Percentiles rank a stretch among this genome's conserved stretches.
These are phyloP conservation scores for Callimorpha dominula DNA, from an alignment of 2,888 invertebrate species.

Conservation along the genomic window DNA sequence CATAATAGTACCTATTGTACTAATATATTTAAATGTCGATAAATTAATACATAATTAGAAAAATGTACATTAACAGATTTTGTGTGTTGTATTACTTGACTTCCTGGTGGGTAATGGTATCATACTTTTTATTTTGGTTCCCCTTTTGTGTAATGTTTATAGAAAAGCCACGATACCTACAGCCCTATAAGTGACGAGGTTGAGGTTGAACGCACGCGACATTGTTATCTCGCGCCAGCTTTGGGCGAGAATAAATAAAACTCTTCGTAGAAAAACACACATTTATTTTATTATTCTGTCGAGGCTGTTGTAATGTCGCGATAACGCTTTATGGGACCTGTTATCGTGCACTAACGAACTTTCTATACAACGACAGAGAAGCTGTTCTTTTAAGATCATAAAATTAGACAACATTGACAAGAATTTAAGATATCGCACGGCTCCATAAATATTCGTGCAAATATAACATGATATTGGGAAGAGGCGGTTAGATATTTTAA, in stretches of 20 bases:
- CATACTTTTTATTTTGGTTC: background rate
- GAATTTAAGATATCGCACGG: conserved; percentile 21
- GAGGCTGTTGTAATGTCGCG: conserved; percentile 72
- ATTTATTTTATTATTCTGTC: conserved; percentile 83
- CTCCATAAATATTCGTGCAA: conserved; percentile 31
- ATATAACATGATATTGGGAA: conserved; percentile 26
- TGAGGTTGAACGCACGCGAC: conserved; percentile 78
- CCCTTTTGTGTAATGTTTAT: background rate
- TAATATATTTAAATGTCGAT: too few relatives aligned
- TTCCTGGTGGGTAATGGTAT: background rate
- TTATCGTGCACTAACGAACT: conserved; percentile 78
- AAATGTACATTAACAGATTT: too few relatives aligned
- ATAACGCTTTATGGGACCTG: conserved; percentile 82
- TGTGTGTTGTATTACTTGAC: background rate
- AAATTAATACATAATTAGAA: too few relatives aligned
- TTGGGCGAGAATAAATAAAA: conserved; percentile 83
- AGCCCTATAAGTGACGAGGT: conserved; percentile 50
- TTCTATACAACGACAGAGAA: conserved; percentile 58
- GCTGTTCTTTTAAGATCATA: conserved; percentile 31
- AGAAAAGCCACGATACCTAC: conserved; percentile 11
- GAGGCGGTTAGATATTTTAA: conserved; percentile 34
- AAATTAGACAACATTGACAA: conserved; percentile 19
- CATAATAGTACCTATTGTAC: too few relatives aligned
- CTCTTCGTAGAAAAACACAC: conserved; percentile 81
- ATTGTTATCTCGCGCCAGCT: conserved; percentile 82